phyloP scores from a whole-genome alignment of 2,888 invertebrate genomes.

The Copidosoma aretas region DNA sequence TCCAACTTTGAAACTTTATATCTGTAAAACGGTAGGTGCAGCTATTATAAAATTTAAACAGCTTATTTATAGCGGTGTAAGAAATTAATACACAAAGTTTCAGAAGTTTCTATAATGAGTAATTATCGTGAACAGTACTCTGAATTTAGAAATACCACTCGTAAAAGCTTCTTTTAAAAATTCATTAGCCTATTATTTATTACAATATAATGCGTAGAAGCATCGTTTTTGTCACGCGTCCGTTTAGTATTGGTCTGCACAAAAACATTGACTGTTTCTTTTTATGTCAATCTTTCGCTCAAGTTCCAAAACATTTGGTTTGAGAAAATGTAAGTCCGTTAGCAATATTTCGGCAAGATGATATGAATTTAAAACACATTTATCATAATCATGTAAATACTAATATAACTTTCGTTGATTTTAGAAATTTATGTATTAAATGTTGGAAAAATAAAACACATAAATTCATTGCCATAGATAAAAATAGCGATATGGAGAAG shows the following conservation, averaged over 20 bases:
- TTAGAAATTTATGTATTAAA: conserved; percentile 48
- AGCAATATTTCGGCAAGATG: conserved; percentile 56
- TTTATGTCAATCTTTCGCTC: not conserved
- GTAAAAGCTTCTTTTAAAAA: too few species aligned
- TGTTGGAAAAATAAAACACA: conserved; percentile 52
- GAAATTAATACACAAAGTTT: too few species aligned
- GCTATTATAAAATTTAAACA: too few species aligned
- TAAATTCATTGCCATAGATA: conserved; percentile 50
- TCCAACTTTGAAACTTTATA: too few species aligned
- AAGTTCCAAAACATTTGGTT: not conserved
- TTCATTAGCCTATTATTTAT: too few species aligned
- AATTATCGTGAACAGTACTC: too few species aligned
- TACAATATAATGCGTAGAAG: too few species aligned
- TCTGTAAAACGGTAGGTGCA: too few species aligned
- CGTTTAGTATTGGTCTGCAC: conserved; percentile 44
- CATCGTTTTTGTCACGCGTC: too few species aligned
- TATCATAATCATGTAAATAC: conserved; percentile 43
- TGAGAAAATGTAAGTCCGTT: conserved; percentile 56
- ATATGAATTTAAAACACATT: conserved; percentile 53
- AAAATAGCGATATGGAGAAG: conserved; percentile 47
- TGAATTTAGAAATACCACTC: too few species aligned
- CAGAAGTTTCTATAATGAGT: too few species aligned
- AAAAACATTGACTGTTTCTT: conserved; percentile 52
- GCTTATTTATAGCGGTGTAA: too few species aligned
- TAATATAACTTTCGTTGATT: conserved; percentile 43